phyloP scores from a whole-genome alignment of 2,888 invertebrate genomes.

The Augochlorella aurata region DNA sequence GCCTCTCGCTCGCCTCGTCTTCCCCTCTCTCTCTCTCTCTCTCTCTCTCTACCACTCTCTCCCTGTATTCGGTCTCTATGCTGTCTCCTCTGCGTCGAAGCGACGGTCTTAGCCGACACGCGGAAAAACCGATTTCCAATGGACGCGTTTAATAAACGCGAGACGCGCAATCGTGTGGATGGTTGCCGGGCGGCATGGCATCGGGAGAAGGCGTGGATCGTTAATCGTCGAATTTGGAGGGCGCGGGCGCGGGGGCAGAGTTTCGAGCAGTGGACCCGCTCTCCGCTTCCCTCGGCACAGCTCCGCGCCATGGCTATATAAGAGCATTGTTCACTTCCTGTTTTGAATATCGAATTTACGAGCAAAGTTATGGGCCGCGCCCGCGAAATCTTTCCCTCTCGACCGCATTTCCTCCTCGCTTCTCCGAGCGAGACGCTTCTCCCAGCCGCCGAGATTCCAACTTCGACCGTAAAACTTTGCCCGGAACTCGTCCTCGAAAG shows the following conservation, averaged over 20 bases:
- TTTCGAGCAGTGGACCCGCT: conserved; percentile 41
- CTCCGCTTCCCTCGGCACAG: conserved; percentile 24
- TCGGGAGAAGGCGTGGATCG: conserved; percentile 23
- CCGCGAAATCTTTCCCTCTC: conserved; percentile 62
- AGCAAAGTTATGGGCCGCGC: conserved; percentile 70
- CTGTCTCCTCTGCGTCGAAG: not conserved
- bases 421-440: conserved; percentile 15
- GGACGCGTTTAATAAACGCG: conserved; percentile 2
- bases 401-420: conserved; percentile 29
- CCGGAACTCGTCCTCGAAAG: conserved; percentile 64
- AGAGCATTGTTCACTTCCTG: conserved; percentile 75
- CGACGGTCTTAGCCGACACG: conserved; percentile 2
- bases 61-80: not conserved
- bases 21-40: too few species aligned
- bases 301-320: conserved; percentile 51
- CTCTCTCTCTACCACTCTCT: too few species aligned
- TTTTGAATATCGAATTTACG: conserved; percentile 79
- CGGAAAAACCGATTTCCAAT: conserved; percentile 2
- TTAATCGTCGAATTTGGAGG: conserved; percentile 56
- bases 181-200: not conserved
- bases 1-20: not conserved
- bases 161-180: conserved; percentile 20
- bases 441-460: conserved; percentile 58
- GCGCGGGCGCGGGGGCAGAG: not conserved
- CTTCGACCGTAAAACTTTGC: conserved; percentile 74